phyloP scores from a whole-genome alignment of 2,888 invertebrate species.

The Ptilodon capucinus region DNA sequence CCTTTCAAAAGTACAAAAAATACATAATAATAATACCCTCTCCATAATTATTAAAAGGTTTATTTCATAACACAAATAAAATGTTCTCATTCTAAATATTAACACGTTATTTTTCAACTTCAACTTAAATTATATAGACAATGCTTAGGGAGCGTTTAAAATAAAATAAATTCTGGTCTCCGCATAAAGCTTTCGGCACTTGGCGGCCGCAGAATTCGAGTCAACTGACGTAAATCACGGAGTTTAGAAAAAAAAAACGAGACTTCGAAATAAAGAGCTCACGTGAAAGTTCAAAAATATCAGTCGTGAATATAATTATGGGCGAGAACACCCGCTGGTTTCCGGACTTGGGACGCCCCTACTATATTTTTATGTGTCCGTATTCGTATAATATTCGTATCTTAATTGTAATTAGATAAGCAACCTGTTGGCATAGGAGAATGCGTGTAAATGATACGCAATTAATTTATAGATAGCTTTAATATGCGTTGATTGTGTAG shows the following conservation, averaged over 20 bases:
- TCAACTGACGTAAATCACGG: slow-evolving; percentile 76
- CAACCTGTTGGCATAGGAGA: neutral
- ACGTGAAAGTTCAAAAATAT: slow-evolving; percentile 81
- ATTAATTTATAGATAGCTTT: neutral
- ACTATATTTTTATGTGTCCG: slow-evolving; percentile 34
- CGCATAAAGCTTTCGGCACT: slow-evolving; percentile 77
- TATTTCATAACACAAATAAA: neutral
- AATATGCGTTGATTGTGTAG: no score
- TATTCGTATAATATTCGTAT: neutral
- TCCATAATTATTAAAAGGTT: neutral
- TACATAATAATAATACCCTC: neutral
- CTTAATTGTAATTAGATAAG: neutral
- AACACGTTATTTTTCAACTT: slow-evolving; percentile 26
- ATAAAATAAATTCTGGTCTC: slow-evolving; percentile 67
- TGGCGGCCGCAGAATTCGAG: slow-evolving; percentile 59
- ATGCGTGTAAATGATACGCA: neutral
- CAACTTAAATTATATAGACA: slow-evolving; percentile 42
- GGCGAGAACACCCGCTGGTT: slow-evolving; percentile 77
- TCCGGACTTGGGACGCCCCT: slow-evolving; percentile 61
- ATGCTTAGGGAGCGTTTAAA: slow-evolving; percentile 65
- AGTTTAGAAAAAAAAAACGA: slow-evolving; percentile 70
- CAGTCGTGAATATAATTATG: slow-evolving; percentile 80
- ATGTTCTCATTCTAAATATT: slow-evolving; percentile 4
- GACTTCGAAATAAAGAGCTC: slow-evolving; percentile 77
- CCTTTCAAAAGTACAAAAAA: neutral